Evolutionary conservation across 2,113 vertebrate species (phyloP).

Genomic region (Cyphomyrus plagiostoma): DNA sequence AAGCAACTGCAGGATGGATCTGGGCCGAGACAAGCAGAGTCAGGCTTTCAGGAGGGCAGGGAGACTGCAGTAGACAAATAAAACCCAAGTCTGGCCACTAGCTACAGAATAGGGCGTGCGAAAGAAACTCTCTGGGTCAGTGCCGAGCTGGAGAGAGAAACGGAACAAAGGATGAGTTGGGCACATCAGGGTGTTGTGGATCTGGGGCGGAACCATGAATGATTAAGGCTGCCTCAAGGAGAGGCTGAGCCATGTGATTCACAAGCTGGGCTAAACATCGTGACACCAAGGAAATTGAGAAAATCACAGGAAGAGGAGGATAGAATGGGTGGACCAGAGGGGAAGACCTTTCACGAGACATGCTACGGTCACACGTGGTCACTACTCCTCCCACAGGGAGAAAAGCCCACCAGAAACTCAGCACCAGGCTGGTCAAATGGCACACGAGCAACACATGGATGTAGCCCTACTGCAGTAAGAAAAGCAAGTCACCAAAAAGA

Average conservation of each 20-base stretch:
- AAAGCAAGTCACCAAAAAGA: background rate
- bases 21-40: background rate
- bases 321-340: background rate
- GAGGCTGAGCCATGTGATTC: conserved; percentile 24
- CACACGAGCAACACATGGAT: background rate
- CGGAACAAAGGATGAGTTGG: background rate
- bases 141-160: background rate
- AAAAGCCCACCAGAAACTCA: background rate
- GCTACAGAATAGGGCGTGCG: background rate
- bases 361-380: background rate
- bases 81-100: background rate
- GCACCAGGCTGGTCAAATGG: background rate
- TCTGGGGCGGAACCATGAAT: background rate
- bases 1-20: background rate
- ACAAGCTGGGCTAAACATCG: conserved; percentile 27
- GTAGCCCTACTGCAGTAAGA: background rate
- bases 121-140: background rate
- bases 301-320: background rate
- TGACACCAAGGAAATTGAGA: background rate
- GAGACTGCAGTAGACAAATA: background rate
- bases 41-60: background rate
- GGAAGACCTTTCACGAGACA: background rate
- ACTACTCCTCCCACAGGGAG: background rate
- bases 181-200: background rate
- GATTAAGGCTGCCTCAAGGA: conserved; percentile 3